Base-by-base conservation (phyloP, 1,140 invertebrate genomes). In the Hirudo medicinalis region DNA sequence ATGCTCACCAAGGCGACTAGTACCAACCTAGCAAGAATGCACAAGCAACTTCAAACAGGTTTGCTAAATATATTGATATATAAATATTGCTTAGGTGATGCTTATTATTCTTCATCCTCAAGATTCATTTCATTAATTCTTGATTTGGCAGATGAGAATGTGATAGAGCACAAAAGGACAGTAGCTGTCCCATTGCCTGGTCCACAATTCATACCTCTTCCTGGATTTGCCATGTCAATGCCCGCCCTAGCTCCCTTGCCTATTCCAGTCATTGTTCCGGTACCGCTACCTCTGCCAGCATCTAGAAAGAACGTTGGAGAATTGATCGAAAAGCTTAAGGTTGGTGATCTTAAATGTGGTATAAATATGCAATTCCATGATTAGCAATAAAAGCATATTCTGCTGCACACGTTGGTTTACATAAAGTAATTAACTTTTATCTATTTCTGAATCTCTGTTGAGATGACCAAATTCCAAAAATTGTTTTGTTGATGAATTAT, bases 141-240 rank as follows among this genome's bases (percentile, higher is more conserved):
- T 32, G 19, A 63, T 32, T 63, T n/a, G 57, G 19, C 29, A 63
- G 57, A 63, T 11, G 57, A 63, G 29, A 32, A 63, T 25, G 57
- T 63, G 2, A 63, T 63, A 63, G 57, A 63, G 29, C 57, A 63
- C 57, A 63, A 63, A 15, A 63, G 29, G 57, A 63, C 57, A 13
- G 29, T 32, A 22, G 29, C 29, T 19, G 57, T 63, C 13, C 57
- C 57, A 13, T 6, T 63, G 29, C 57, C 57, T 2, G 57, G 22
- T 22, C 57, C 57, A 22, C 22, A 25, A 22, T 32, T 63, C 11
- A 63, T 63, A 25, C 57, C 57, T 25, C 22, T 32, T 25, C 57
- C 57, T 32, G 29, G 22, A 22, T 25, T 32, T n/a, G 22, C 57
- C 57, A 25, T 22, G 22, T 22, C 29, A 11, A 63, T 63, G 29